Evolutionary conservation across 2,888 invertebrate species (phyloP), one percentile per base, ranked within the genome.

Genomic region (Cerastoderma edule): DNA sequence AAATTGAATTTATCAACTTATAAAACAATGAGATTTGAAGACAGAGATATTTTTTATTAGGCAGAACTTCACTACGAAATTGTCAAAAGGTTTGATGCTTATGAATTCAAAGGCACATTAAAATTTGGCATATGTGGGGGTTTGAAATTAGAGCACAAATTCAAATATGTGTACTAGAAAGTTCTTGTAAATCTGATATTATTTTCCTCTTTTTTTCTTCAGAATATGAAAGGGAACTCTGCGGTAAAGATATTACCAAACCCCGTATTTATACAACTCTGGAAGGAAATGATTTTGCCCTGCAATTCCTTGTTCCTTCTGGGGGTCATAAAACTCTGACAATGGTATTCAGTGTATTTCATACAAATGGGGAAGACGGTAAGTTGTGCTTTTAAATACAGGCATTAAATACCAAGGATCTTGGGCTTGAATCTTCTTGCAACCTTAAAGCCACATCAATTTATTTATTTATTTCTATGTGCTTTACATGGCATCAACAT

Each of bases 291-390:
- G 60, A 60, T 60, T 33, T 60, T 1, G 39, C 39, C 19, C 27
- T 60, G 22, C 10, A 19, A 6, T 60, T 60, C 22, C 22, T 2
- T 8, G 4, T 24, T 22, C 39, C 22, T 13, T 35, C 39, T 10
- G 39, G 24, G 2, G 60, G 60, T 10, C 39, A 39, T 60, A 60
- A 60, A 39, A 39, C 39, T 16, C 13, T 60, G 22, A 22, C 13
- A 24, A 0, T 60, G 60, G 60, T 22, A 8, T 60, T 60, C 13
- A 60, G 39, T 60, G 60, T 60, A 13, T 60, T 39, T 24, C 35
- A 39, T 39, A 39, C 39, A 39, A 10, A 39, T 2, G 60, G 60
- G 35, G 16, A n/a, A n/a, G n/a, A n/a, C n/a, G 30, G 56, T 56
- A 30, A 28, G 16, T 10, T 39, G 39, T 39, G 39, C 8, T 16